phyloP scores from a whole-genome alignment of 2,113 vertebrate species.

The Toxotes jaculatrix region DNA sequence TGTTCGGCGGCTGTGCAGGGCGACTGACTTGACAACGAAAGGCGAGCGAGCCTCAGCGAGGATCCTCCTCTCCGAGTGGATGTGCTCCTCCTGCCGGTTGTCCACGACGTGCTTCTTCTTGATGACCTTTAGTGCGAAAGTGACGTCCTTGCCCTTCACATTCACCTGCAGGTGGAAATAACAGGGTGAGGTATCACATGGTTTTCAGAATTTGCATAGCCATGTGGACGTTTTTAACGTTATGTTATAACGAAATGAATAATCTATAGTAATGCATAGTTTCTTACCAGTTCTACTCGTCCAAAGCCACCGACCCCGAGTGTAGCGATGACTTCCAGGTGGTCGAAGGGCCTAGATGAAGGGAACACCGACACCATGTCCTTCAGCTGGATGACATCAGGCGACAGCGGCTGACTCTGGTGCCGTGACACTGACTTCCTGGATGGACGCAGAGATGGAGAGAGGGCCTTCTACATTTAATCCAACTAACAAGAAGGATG shows the following conservation, averaged over 20 bases:
- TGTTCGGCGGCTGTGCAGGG: neutral
- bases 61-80: constrained; percentile 86
- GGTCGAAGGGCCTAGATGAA: constrained; percentile 76
- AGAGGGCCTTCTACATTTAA: neutral
- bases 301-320: constrained; percentile 86
- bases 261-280: neutral
- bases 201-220: no score
- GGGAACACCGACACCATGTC: constrained; percentile 74
- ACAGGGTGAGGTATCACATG: neutral
- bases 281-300: constrained; percentile 83
- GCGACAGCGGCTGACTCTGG: constrained; percentile 76
- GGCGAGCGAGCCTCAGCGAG: constrained; percentile 81
- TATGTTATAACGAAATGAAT: no score
- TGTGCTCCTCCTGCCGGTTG: constrained; percentile 86
- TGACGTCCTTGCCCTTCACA: constrained; percentile 77
- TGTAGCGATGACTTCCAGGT: constrained; percentile 80
- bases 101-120: constrained; percentile 86
- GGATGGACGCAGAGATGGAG: neutral
- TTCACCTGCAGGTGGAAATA: constrained; percentile 74
- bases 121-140: constrained; percentile 85
- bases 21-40: constrained; percentile 81
- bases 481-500: neutral
- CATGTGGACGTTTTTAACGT: no score
- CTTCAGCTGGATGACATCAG: constrained; percentile 77
- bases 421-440: constrained; percentile 76